These are phyloP conservation scores for Melieria omissa DNA, from an alignment of 2,888 invertebrate genomes.

Conservation along the genomic window DNA sequence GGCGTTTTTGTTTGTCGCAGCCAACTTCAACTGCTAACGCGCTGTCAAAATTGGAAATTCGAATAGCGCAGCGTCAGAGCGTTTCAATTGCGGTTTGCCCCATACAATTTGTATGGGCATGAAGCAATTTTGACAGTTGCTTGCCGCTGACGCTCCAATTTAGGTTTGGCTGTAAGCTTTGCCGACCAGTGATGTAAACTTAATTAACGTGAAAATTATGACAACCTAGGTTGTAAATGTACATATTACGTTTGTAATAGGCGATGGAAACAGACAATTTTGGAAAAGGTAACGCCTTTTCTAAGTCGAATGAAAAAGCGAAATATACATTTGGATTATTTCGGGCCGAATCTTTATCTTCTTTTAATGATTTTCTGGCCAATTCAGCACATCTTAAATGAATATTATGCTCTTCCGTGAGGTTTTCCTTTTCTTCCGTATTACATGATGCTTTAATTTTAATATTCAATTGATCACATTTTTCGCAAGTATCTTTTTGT, in stretches of 20 bases:
- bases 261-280: slow-evolving; percentile 1
- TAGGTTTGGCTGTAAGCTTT: too few species aligned
- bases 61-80: too few species aligned
- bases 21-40: too few species aligned
- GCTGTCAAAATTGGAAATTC: too few species aligned
- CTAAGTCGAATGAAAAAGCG: slow-evolving; percentile 36
- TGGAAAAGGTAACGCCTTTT: slow-evolving; percentile 33
- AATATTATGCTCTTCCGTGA: slow-evolving; percentile 20
- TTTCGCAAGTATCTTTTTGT: slow-evolving; percentile 1
- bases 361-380: slow-evolving; percentile 36
- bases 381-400: slow-evolving; percentile 11
- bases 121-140: too few species aligned
- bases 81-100: too few species aligned
- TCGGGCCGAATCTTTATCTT: slow-evolving; percentile 33
- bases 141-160: too few species aligned
- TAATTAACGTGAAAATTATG: background rate
- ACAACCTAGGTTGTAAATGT: slow-evolving; percentile 27
- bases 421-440: slow-evolving; percentile 21
- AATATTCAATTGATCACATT: slow-evolving; percentile 4
- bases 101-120: too few species aligned
- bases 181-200: too few species aligned
- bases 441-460: slow-evolving; percentile 7
- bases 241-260: slow-evolving; percentile 21
- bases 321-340: slow-evolving; percentile 38
- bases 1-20: too few species aligned